Conservation (phyloP, 2,888 invertebrate genomes). For the Dichetophora obliterata region DNA sequence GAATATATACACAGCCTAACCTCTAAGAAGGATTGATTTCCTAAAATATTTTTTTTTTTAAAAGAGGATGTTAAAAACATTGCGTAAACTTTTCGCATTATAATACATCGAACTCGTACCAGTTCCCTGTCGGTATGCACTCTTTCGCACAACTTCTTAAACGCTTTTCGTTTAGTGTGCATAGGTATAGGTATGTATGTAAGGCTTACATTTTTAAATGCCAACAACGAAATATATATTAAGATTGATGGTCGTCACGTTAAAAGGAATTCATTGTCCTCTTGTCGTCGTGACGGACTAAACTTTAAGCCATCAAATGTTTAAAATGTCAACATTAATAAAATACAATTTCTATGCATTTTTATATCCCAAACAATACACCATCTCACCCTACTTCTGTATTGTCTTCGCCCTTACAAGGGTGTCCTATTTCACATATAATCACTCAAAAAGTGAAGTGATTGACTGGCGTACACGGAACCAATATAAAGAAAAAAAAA, state of each 20-base stretch:
- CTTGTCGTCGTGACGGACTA: no score
- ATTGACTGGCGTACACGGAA: constrained; percentile 1
- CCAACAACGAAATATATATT: constrained; percentile 18
- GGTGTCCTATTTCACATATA: neutral
- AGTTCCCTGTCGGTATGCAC: no score
- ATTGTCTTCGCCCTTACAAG: neutral
- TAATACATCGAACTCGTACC: no score
- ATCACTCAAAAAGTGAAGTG: constrained; percentile 11
- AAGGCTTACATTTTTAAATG: constrained; percentile 15
- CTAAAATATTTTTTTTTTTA: no score
- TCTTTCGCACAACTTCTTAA: neutral
- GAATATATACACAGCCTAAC: no score
- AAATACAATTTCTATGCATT: no score
- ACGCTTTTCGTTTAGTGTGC: neutral
- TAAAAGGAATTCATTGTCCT: neutral
- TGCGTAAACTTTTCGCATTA: neutral
- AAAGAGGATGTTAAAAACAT: neutral
- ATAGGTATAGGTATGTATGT: no score
- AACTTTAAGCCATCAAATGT: no score
- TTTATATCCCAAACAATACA: no score
- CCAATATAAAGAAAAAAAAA: neutral
- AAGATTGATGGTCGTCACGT: constrained; percentile 20
- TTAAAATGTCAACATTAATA: no score
- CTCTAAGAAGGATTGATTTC: no score
- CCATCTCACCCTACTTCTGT: neutral